phyloP scores from a whole-genome alignment of 2,797 vertebrate genomes.

The Amphiprion clarkii region DNA sequence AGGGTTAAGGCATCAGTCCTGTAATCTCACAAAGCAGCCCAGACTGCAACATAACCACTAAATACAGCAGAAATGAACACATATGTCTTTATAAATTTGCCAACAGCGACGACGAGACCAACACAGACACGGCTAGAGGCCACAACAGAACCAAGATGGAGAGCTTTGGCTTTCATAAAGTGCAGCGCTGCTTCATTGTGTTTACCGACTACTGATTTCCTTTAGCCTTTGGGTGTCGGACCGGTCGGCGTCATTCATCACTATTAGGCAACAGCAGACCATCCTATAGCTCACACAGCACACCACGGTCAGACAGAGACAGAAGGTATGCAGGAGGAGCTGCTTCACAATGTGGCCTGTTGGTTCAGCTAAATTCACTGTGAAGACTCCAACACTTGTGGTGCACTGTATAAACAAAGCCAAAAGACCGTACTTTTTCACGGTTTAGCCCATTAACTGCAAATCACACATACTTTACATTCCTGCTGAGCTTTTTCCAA shows the following conservation, averaged over 20 bases:
- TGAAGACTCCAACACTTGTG: constrained; percentile 10
- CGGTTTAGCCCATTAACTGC: constrained; percentile 30
- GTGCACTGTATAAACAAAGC: constrained; percentile 16
- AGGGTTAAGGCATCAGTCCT: too few relatives aligned
- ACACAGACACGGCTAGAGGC: constrained; percentile 5
- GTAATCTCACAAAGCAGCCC: too few relatives aligned
- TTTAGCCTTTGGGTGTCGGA: constrained; percentile 63
- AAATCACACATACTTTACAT: constrained; percentile 42
- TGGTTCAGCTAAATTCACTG: neutral
- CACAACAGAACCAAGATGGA: constrained; percentile 3
- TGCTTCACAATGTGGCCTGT: constrained; percentile 3
- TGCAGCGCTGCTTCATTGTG: constrained; percentile 45
- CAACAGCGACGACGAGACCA: neutral
- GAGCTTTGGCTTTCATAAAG: constrained; percentile 34
- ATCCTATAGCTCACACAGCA: constrained; percentile 22
- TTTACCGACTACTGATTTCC: constrained; percentile 67
- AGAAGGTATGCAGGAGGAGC: neutral
- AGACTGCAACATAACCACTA: neutral
- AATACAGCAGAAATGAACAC: neutral
- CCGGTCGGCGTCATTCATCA: constrained; percentile 66
- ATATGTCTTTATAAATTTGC: neutral
- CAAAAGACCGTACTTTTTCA: constrained; percentile 17
- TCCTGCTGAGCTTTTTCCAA: constrained; percentile 16
- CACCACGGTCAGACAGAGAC: constrained; percentile 11
- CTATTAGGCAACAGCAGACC: constrained; percentile 46